phyloP scores from a whole-genome alignment of 2,888 invertebrate species.

The Thymelicus lineola region DNA sequence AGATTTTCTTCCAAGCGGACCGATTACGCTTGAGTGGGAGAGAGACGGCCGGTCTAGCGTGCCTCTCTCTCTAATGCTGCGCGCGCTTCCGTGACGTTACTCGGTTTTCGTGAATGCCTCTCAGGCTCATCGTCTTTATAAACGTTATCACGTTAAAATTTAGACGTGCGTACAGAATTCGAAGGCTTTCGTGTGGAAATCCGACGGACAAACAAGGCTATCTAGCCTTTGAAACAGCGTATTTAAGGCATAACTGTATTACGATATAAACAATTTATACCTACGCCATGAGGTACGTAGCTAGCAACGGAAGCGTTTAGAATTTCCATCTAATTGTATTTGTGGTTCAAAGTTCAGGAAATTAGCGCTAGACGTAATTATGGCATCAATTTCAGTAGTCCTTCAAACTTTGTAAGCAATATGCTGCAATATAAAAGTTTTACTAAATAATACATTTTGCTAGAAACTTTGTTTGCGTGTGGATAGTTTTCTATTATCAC shows the following conservation, averaged over 20 bases:
- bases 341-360: constrained; percentile 11
- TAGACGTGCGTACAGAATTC: too few relatives aligned
- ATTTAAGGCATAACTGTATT: not conserved
- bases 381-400: constrained; percentile 3
- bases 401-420: constrained; percentile 6
- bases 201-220: too few relatives aligned
- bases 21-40: too few relatives aligned
- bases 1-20: too few relatives aligned
- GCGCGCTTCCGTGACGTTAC: too few relatives aligned
- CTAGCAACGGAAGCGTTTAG: not conserved
- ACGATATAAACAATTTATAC: not conserved
- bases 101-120: too few relatives aligned
- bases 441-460: not conserved
- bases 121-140: too few relatives aligned
- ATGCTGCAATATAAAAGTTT: constrained; percentile 1
- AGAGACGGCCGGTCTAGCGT: too few relatives aligned
- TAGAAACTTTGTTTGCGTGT: not conserved
- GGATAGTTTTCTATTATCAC: not conserved
- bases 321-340: constrained; percentile 1
- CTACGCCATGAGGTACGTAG: not conserved
- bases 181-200: too few relatives aligned
- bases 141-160: too few relatives aligned
- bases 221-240: too few relatives aligned
- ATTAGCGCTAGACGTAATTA: not conserved
- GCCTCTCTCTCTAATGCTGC: too few relatives aligned